Evolutionary conservation across 2,888 invertebrate genomes (phyloP).

Genomic region (Melieria crassipennis): DNA sequence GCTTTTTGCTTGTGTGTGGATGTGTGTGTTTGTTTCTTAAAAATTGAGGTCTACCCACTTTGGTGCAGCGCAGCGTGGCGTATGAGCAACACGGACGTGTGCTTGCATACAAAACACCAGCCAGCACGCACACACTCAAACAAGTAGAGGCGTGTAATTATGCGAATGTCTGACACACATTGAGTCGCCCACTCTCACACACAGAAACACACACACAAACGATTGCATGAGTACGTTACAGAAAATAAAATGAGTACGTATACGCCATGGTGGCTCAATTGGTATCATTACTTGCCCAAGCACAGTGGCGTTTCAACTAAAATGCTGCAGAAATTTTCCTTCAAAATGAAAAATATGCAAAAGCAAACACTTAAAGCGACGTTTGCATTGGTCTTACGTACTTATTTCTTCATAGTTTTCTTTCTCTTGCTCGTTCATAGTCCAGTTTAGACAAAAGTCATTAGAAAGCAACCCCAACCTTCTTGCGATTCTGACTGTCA

Average conservation of each 20-base stretch:
- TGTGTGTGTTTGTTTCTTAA: constrained; percentile 6
- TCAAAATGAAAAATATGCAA: too few species aligned
- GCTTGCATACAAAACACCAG: neutral
- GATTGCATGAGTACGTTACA: constrained; percentile 1
- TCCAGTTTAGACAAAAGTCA: too few species aligned
- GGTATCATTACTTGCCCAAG: too few species aligned
- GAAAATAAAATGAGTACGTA: neutral
- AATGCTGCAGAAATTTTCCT: too few species aligned
- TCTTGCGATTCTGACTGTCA: too few species aligned
- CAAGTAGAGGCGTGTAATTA: constrained; percentile 48
- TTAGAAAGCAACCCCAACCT: too few species aligned
- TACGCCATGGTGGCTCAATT: neutral
- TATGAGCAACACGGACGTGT: neutral
- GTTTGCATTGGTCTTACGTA: too few species aligned
- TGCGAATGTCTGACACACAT: constrained; percentile 52
- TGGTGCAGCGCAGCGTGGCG: neutral
- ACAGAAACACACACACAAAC: constrained; percentile 6
- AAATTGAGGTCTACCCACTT: constrained; percentile 17
- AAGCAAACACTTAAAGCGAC: too few species aligned
- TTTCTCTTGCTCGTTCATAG: too few species aligned
- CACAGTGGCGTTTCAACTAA: too few species aligned
- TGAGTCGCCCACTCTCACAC: constrained; percentile 19
- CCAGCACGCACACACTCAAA: too few species aligned
- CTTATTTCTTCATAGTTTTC: too few species aligned
- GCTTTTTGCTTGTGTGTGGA: neutral